A percentile compares a stretch with the other conserved stretches of the same genome.
Evolutionary conservation across 2,113 vertebrate species (phyloP).

Genomic region (Tychaedon coryphoeus): DNA sequence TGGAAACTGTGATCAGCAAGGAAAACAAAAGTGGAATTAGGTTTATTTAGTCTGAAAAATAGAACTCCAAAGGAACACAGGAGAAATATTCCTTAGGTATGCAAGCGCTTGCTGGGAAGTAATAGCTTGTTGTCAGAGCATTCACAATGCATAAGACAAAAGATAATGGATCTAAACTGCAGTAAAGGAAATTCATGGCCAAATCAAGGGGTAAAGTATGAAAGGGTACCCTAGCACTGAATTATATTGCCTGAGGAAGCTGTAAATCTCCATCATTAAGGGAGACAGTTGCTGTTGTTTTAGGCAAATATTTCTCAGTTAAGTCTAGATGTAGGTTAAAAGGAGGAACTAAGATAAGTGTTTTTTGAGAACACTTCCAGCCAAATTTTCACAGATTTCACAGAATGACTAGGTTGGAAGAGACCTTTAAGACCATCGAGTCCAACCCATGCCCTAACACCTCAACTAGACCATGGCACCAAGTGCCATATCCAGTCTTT

Average conservation of each 20-base stretch:
- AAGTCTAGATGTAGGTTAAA: not conserved
- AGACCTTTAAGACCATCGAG: no score
- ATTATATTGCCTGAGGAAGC: not conserved
- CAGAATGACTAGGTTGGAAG: no score
- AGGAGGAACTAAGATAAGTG: not conserved
- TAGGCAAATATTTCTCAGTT: not conserved
- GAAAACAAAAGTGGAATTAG: not conserved
- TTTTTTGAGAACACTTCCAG: not conserved
- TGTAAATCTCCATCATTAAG: not conserved
- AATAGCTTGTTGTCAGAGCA: not conserved
- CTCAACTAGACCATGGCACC: no score
- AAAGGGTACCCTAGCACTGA: not conserved
- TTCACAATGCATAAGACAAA: not conserved
- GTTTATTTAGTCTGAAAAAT: not conserved
- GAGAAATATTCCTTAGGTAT: not conserved
- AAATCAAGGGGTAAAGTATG: not conserved
- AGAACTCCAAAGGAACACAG: not conserved
- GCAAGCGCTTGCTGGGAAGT: not conserved
- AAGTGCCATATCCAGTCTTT: no score
- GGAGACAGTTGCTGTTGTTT: not conserved
- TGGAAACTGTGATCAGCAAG: not conserved
- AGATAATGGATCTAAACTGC: not conserved
- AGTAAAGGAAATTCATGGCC: not conserved
- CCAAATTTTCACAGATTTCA: not conserved
- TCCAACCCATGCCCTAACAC: no score